Evolutionary conservation across 2,113 vertebrate species (phyloP).

Genomic region (Bungarus multicinctus): DNA sequence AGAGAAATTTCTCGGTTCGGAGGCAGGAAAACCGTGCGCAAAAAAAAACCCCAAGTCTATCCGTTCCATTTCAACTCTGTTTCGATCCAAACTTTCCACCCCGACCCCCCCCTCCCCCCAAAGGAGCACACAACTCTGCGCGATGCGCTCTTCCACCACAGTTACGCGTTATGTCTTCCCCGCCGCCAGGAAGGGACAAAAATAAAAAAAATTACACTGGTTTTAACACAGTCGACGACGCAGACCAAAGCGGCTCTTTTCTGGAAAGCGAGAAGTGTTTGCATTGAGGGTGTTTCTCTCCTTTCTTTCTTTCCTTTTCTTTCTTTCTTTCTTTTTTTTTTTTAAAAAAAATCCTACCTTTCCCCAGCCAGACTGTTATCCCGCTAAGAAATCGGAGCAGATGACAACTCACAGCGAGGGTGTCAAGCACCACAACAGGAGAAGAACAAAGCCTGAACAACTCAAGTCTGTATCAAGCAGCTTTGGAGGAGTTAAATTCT

Average conservation of each 20-base stretch:
- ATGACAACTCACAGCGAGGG: background rate
- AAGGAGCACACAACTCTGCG: too few relatives aligned
- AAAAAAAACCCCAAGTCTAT: background rate
- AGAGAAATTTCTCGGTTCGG: background rate
- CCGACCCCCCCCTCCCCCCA: too few relatives aligned
- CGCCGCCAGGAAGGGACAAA: background rate
- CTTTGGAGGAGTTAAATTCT: background rate
- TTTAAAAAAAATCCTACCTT: background rate
- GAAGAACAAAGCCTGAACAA: background rate
- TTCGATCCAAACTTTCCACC: background rate
- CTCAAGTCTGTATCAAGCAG: background rate
- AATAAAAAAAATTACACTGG: background rate
- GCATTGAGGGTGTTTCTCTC: background rate
- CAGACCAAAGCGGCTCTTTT: background rate
- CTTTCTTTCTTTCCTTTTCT: too few relatives aligned
- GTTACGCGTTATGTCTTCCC: background rate
- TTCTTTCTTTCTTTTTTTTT: too few relatives aligned
- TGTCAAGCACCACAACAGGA: background rate
- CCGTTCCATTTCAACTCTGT: background rate
- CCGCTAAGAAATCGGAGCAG: background rate
- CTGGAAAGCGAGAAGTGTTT: background rate
- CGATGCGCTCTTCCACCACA: background rate
- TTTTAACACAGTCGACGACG: conserved; percentile 15
- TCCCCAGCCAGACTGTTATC: too few relatives aligned
- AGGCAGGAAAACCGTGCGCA: background rate